Percentiles rank a stretch among this genome's conserved stretches.
These are phyloP conservation scores for Aplysia californica DNA, from an alignment of 1,140 invertebrate species.

Conservation along the genomic window DNA sequence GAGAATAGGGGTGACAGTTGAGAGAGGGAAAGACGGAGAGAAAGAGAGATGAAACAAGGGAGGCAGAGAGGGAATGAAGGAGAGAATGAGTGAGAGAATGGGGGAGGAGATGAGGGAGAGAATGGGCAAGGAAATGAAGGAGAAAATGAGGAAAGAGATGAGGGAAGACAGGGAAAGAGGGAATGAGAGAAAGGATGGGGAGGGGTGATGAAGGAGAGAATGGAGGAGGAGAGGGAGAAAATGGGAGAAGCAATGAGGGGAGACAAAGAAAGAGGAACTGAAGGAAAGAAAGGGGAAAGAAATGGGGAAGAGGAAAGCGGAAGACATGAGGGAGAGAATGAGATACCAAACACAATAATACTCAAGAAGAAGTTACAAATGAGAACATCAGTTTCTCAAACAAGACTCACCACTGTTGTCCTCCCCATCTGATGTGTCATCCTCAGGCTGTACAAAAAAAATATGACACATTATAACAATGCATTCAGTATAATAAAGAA, in stretches of 20 bases:
- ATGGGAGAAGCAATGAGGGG: background rate
- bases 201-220: background rate
- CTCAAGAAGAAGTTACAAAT: background rate
- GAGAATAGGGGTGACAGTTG: background rate
- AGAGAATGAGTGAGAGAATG: background rate
- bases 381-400: too few species aligned
- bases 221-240: background rate
- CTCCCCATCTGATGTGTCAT: constrained; percentile 24
- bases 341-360: background rate
- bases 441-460: constrained; percentile 15
- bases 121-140: background rate
- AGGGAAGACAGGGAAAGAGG: background rate
- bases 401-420: constrained; percentile 25
- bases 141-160: background rate
- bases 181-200: background rate
- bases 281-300: background rate
- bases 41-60: background rate
- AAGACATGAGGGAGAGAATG: background rate
- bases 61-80: background rate
- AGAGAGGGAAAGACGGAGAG: background rate
- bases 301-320: background rate
- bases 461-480: background rate
- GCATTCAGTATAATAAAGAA: background rate
- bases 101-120: background rate
- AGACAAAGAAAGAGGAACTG: background rate